A percentile compares a stretch with the other conserved stretches of the same genome.
phyloP scores from a whole-genome alignment of 2,888 invertebrate genomes.

The Dromius quadrimaculatus region DNA sequence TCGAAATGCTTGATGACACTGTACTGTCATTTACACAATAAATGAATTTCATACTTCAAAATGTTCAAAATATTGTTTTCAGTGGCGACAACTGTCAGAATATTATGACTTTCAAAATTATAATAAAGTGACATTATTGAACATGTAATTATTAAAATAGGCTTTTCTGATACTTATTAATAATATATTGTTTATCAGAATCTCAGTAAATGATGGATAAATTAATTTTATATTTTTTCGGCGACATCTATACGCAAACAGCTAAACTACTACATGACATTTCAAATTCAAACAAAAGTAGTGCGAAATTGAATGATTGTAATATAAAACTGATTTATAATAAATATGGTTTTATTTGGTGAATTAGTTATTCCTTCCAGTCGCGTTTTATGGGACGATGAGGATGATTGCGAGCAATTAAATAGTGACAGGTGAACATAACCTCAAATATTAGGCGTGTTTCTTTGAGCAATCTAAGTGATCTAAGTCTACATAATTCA shows the following conservation, averaged over 20 bases:
- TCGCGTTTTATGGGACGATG: conserved; percentile 63
- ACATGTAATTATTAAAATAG: too few relatives aligned
- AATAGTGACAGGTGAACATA: conserved; percentile 55
- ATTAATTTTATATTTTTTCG: conserved; percentile 1
- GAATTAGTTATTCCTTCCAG: conserved; percentile 65
- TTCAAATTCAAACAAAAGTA: conserved; percentile 33
- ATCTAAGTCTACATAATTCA: too few relatives aligned
- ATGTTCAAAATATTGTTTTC: background rate
- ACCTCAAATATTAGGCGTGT: too few relatives aligned
- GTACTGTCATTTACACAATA: too few relatives aligned
- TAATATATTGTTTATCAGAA: conserved; percentile 9
- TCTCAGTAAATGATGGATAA: too few relatives aligned
- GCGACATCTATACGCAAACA: conserved; percentile 1
- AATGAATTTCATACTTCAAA: background rate
- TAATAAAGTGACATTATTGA: too few relatives aligned
- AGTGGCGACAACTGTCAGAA: too few relatives aligned
- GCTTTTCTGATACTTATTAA: background rate
- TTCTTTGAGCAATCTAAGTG: too few relatives aligned
- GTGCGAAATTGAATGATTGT: background rate
- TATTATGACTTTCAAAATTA: background rate
- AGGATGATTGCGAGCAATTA: conserved; percentile 61
- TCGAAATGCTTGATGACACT: too few relatives aligned
- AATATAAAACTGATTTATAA: background rate
- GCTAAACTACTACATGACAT: conserved; percentile 23
- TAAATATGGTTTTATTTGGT: conserved; percentile 61